phyloP scores from a whole-genome alignment of 2,113 vertebrate genomes.

The Tetrax tetrax region DNA sequence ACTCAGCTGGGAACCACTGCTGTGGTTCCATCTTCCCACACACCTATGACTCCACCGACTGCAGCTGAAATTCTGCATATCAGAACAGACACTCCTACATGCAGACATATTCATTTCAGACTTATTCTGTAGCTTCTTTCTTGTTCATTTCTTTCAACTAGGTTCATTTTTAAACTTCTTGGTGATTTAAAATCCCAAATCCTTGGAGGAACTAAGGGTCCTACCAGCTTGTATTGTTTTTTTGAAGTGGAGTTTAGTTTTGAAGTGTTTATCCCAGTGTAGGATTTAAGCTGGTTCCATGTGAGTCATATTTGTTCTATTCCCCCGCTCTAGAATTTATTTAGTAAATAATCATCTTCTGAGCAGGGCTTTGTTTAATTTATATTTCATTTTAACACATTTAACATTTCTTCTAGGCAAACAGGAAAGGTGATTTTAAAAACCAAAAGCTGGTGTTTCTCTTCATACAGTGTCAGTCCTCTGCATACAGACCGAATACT shows the following conservation, averaged over 20 bases:
- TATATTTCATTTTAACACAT: not conserved
- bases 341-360: slow-evolving; percentile 36
- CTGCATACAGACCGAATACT: not conserved
- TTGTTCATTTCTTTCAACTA: not conserved
- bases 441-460: not conserved
- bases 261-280: not conserved
- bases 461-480: not conserved
- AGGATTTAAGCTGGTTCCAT: slow-evolving; percentile 1
- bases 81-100: slow-evolving; percentile 49
- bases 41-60: slow-evolving; percentile 26
- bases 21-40: slow-evolving; percentile 34
- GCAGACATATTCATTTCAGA: not conserved
- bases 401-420: not conserved
- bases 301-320: slow-evolving; percentile 34
- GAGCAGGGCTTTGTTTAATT: not conserved
- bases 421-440: not conserved
- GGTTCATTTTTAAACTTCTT: not conserved
- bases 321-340: not conserved
- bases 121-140: not conserved
- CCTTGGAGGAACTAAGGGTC: not conserved
- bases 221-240: not conserved
- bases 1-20: not conserved
- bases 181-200: not conserved
- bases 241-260: not conserved
- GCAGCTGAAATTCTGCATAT: not conserved